Conservation (phyloP, 2,888 invertebrate genomes). For the Ceraclea dissimilis region DNA sequence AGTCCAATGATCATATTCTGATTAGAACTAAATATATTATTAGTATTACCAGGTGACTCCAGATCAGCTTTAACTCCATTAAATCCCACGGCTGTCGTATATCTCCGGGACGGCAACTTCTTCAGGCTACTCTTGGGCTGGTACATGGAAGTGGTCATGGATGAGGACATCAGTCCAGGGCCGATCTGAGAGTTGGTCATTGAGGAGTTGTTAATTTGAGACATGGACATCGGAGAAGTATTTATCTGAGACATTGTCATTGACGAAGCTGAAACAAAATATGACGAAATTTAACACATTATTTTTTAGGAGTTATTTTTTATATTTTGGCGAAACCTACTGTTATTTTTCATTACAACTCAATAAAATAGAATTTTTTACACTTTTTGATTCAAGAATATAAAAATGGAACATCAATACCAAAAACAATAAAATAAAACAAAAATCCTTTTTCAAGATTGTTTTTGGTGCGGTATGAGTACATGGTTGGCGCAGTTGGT, state of each 20-base stretch:
- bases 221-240: slow-evolving; percentile 10
- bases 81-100: slow-evolving; percentile 26
- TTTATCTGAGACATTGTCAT: slow-evolving; percentile 6
- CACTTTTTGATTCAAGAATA: no score
- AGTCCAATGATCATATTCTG: no score
- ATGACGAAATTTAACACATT: background rate
- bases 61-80: slow-evolving; percentile 22
- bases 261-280: background rate
- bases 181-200: slow-evolving; percentile 33
- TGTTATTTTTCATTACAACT: no score
- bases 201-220: slow-evolving; percentile 38
- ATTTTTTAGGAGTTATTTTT: background rate
- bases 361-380: no score
- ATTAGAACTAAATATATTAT: no score
- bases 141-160: slow-evolving; percentile 32
- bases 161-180: slow-evolving; percentile 33
- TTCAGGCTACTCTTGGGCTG: slow-evolving; percentile 41
- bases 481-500: no score
- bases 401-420: no score
- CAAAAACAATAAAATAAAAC: no score
- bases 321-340: no score
- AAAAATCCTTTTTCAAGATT: no score
- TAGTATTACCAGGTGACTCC: slow-evolving; percentile 34
- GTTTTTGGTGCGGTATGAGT: no score
- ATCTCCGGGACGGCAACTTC: slow-evolving; percentile 41